Base-by-base conservation (phyloP, 2,888 invertebrate species). In the Pocota personata region DNA sequence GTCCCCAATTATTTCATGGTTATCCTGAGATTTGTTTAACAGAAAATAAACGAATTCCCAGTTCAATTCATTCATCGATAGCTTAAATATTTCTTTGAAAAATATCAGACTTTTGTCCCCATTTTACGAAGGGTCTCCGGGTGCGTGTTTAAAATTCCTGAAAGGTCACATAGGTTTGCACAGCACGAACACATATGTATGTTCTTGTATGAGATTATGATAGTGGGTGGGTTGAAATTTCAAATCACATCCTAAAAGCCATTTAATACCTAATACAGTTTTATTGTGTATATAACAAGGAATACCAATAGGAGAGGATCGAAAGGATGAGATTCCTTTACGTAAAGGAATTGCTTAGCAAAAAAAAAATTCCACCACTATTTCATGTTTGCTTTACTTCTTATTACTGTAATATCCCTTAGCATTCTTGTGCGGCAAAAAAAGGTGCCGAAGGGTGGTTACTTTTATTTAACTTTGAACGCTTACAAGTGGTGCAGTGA, bases 191-290 rank as follows among this genome's bases (percentile, higher is more conserved):
- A 35, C 67, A 55, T 24, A 67, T 67, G 52, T 24, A 67, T 67
- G 55, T 8, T 57, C 52, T 52, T 43, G 69, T 37, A 8, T 52
- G 14, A 60, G 69, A 69, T 77, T 69, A 77, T 60, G 43, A 50
- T n/a, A 57, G 21, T 55, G 71, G 48, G 27, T 40, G 55, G 58
- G 21, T 48, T 71, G 32, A 46, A 71, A 46, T 71, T 71, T 48
- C 48, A 35, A 48, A 71, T 58, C 57, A 71, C 58, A 71, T 58
- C 58, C 48, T 57, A 21, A 8, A 58, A 71, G 58, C 58, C 48
- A 58, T 71, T 71, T 58, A 48, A 71, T 58, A 58, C 71, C 19
- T 35, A 58, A 46, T 71, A 58, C 58, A 35, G 32, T 71, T 58
- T 71, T 58, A 35, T 71, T 58, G 37, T 35, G 12, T 19, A 8